Percentiles rank a stretch among this genome's conserved stretches.
These are phyloP conservation scores for Sialis lutaria DNA, from an alignment of 2,888 invertebrate genomes.

Conservation along the genomic window DNA sequence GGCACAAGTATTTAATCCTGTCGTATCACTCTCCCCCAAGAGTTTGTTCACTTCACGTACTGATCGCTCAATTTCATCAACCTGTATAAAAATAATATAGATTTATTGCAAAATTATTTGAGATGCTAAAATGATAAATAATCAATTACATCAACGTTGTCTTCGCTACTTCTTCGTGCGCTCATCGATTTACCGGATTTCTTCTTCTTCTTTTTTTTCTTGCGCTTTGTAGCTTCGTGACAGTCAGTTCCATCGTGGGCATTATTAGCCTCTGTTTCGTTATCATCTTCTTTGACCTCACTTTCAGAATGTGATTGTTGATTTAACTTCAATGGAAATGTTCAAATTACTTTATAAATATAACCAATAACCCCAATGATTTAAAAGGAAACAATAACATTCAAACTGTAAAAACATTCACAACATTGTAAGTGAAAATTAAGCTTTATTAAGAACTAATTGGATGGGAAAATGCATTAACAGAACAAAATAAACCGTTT, in stretches of 20 bases:
- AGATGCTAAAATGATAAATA: neutral
- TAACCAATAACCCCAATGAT: neutral
- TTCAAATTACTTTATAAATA: constrained; percentile 1
- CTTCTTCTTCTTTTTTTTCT: constrained; percentile 47
- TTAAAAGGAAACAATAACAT: too few species aligned
- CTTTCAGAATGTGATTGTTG: constrained; percentile 48
- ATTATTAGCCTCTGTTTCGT: constrained; percentile 39
- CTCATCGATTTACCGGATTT: constrained; percentile 32
- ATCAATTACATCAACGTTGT: constrained; percentile 38
- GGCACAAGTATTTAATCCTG: constrained; percentile 12
- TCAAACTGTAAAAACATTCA: too few species aligned
- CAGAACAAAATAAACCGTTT: constrained; percentile 14
- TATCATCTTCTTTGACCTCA: constrained; percentile 50
- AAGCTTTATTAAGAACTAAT: too few species aligned
- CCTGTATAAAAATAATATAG: constrained; percentile 14
- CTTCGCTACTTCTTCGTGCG: constrained; percentile 38
- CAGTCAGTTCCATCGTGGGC: constrained; percentile 29
- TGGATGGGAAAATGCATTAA: too few species aligned
- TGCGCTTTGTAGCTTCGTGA: constrained; percentile 32
- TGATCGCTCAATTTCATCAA: constrained; percentile 50
- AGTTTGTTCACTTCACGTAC: constrained; percentile 49
- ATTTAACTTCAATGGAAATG: constrained; percentile 31
- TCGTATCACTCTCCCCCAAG: constrained; percentile 32
- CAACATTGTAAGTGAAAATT: too few species aligned
- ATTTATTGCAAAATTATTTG: neutral